Percentiles rank a stretch among this genome's conserved stretches.
Conservation (phyloP, 2,888 invertebrate species). For the Zelleria hepariella region DNA sequence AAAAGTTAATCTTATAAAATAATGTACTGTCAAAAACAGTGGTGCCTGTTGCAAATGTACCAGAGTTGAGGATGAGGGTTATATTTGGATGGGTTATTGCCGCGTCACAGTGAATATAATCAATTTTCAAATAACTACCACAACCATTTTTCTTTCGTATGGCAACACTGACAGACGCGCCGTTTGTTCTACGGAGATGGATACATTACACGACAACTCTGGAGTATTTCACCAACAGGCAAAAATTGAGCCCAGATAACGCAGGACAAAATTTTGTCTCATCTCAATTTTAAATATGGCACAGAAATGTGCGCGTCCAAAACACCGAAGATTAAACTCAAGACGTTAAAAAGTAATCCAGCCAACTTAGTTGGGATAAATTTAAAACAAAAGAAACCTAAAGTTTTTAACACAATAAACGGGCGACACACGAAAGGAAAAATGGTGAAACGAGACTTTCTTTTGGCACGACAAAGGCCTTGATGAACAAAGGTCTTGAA, state of each 20-base stretch:
- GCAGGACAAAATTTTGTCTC: slow-evolving; percentile 16
- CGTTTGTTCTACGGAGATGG: slow-evolving; percentile 18
- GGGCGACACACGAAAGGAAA: slow-evolving; percentile 44
- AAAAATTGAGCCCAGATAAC: slow-evolving; percentile 26
- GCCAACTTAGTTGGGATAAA: slow-evolving; percentile 66
- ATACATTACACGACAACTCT: slow-evolving; percentile 24
- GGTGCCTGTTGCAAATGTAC: slow-evolving; percentile 25
- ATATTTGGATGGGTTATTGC: slow-evolving; percentile 24
- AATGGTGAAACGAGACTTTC: slow-evolving; percentile 12
- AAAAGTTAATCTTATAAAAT: slow-evolving; percentile 29
- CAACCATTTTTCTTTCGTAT: slow-evolving; percentile 63
- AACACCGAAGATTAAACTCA: slow-evolving; percentile 25
- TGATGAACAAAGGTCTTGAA: no score
- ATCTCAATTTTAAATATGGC: slow-evolving; percentile 23
- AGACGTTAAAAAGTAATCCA: slow-evolving; percentile 39
- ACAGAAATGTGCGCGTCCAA: slow-evolving; percentile 36
- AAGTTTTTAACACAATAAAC: slow-evolving; percentile 19
- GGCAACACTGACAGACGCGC: slow-evolving; percentile 56
- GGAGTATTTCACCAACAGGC: slow-evolving; percentile 26
- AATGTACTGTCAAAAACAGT: slow-evolving; percentile 16
- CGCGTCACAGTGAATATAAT: slow-evolving; percentile 43
- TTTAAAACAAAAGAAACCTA: slow-evolving; percentile 35
- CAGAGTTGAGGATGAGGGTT: slow-evolving; percentile 28
- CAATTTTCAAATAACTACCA: slow-evolving; percentile 68
- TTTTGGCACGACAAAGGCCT: slow-evolving; percentile 50